Base-by-base conservation (phyloP, 2,113 vertebrate genomes). In the Excalfactoria chinensis region DNA sequence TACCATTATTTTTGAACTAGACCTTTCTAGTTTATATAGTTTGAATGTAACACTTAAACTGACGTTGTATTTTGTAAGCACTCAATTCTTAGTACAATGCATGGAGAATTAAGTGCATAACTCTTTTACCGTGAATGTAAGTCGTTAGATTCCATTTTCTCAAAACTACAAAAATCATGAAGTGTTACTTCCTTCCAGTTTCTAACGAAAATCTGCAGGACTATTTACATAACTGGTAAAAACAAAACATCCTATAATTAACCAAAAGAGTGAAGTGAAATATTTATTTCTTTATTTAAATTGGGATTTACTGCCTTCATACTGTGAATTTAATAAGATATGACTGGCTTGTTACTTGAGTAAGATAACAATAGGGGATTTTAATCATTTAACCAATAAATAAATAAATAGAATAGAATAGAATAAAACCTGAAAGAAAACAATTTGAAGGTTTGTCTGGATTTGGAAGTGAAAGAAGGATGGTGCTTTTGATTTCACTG, bases 1-100 rank as follows among this genome's bases (percentile, higher is more conserved):
- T 72, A 26, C 40, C 66, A 83, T 85, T 75, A 5, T 48, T 84
- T 93, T 63, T 64, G 43, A 11, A 53, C 34, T 53, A 67, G 46
- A 43, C 37, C 64, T 86, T 1, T 48, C 25, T 73, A 34, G 60
- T 86, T 1, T 73, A 34, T 49, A 11, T 64, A 71, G 22, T 93
- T 89, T 86, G 34, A 96, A 95, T 67, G 81, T 91, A 97, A 82
- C 53, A 74, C 83, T 95, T 94, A 43, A 74, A 91, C 69, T 93
- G 91, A 78, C 20, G 71, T 58, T 87, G 48, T 68, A 76, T 93
- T 95, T 86, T 74, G 86, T 55, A 89, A 96, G 75, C 64, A 46
- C 67, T 94, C 84, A 43, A 37, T 88, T 97, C 93, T 88, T 94
- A 88, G 60, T 51, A 86, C 74, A 94, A 83, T 73, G 28, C 67